Conservation (phyloP, 2,113 vertebrate species). For the Aplodontia rufa region DNA sequence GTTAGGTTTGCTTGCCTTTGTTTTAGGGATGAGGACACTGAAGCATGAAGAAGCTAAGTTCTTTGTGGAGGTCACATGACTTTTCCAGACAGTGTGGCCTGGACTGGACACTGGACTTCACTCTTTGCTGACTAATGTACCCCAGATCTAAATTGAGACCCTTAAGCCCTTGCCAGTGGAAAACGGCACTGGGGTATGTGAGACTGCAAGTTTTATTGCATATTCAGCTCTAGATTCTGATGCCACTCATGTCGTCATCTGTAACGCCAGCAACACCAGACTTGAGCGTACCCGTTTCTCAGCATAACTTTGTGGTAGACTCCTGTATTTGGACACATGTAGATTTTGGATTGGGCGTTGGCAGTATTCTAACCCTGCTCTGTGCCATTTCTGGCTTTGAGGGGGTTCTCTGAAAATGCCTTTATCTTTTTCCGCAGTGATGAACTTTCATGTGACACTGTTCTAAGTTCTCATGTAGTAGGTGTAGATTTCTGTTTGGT, state of each 20-base stretch:
- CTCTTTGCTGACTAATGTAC: not conserved
- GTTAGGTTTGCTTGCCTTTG: not conserved
- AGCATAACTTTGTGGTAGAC: not conserved
- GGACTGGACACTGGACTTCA: not conserved
- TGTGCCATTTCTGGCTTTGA: constrained; percentile 76
- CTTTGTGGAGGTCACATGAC: not conserved
- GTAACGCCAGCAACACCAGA: not conserved
- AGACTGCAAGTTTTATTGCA: not conserved
- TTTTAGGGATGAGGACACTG: not conserved
- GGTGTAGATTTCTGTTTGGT: constrained; percentile 89
- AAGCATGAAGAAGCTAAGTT: not conserved
- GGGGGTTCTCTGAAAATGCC: constrained; percentile 82
- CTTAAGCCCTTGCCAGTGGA: not conserved
- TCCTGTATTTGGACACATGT: constrained; percentile 15
- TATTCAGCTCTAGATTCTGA: not conserved
- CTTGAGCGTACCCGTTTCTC: not conserved
- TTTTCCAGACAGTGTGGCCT: not conserved
- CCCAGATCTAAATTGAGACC: not conserved
- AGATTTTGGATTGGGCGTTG: constrained; percentile 59
- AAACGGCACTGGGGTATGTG: not conserved
- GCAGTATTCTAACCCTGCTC: constrained; percentile 72
- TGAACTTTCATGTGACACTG: constrained; percentile 85
- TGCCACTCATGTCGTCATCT: not conserved
- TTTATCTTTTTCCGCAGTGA: constrained; percentile 83
- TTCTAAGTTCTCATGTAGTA: constrained; percentile 85